These are phyloP conservation scores for Byasa hedistus DNA, from an alignment of 2,888 invertebrate genomes.

Conservation along the genomic window DNA sequence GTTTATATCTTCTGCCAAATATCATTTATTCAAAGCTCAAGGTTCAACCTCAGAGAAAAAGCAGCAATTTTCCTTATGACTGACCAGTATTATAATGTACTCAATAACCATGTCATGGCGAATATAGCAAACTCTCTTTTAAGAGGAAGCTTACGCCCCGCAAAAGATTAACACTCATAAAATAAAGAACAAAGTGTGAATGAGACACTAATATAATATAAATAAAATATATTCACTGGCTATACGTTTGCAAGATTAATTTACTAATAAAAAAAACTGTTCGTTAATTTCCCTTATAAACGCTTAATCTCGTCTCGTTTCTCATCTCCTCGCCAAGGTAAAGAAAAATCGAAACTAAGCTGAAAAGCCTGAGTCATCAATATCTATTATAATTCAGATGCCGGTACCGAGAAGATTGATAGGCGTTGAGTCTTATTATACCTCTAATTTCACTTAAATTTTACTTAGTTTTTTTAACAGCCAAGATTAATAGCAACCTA, in stretches of 20 bases:
- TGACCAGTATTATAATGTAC: too few species aligned
- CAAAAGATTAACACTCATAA: too few species aligned
- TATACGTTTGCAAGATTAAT: neutral
- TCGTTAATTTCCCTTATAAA: neutral
- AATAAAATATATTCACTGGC: too few species aligned
- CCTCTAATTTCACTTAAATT: slow-evolving; percentile 2
- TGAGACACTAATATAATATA: neutral
- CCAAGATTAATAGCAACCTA: too few species aligned
- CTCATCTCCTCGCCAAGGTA: neutral
- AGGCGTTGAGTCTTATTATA: slow-evolving; percentile 22
- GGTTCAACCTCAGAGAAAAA: too few species aligned
- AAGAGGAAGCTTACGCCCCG: too few species aligned
- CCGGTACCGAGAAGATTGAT: slow-evolving; percentile 19
- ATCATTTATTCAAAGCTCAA: too few species aligned
- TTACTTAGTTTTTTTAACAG: neutral
- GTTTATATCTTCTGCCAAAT: too few species aligned
- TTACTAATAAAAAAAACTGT: neutral
- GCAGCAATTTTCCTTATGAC: too few species aligned
- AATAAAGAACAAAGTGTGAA: too few species aligned
- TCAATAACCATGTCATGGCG: too few species aligned
- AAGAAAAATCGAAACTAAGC: slow-evolving; percentile 10
- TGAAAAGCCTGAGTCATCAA: slow-evolving; percentile 24
- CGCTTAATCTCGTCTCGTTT: neutral
- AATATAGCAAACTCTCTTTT: too few species aligned
- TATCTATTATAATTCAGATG: slow-evolving; percentile 25